Percentiles rank a stretch among this genome's conserved stretches.
Evolutionary conservation across 2,797 vertebrate species (phyloP).

Genomic region (Gastrophryne carolinensis): DNA sequence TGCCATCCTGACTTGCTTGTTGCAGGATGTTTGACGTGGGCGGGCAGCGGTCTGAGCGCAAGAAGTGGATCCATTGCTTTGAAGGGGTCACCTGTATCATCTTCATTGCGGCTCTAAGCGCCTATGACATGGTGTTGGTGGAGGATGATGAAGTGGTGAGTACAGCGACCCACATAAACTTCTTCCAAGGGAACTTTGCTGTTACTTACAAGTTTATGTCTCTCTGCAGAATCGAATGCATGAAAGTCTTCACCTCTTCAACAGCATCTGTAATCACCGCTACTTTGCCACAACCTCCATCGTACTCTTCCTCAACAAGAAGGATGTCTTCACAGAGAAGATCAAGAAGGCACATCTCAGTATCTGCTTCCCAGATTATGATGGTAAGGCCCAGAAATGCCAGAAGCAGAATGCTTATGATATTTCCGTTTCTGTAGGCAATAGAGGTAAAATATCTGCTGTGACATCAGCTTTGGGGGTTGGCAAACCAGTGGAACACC

Average conservation of each 20-base stretch:
- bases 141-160: conserved; percentile 98
- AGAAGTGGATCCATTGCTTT: conserved; percentile 99
- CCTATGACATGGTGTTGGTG: conserved; percentile 98
- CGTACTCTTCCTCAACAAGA: conserved; percentile 98
- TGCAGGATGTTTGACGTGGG: conserved; percentile 97
- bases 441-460: too few species aligned
- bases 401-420: not conserved
- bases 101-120: conserved; percentile 94
- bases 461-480: too few species aligned
- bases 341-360: conserved; percentile 97
- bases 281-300: conserved; percentile 95
- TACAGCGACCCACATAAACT: not conserved
- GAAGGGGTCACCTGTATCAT: conserved; percentile 98
- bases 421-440: too few species aligned
- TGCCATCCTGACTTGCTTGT: too few species aligned
- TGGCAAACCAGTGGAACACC: too few species aligned
- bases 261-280: conserved; percentile 98
- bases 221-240: conserved; percentile 93
- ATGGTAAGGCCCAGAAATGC: conserved; percentile 72
- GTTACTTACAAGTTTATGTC: not conserved
- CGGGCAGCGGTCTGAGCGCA: conserved; percentile 93
- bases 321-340: conserved; percentile 94
- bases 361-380: conserved; percentile 98
- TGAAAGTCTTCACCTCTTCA: conserved; percentile 98
- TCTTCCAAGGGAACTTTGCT: not conserved